Base-by-base conservation (phyloP, 1,140 invertebrate species). In the Monomorium pharaonis region DNA sequence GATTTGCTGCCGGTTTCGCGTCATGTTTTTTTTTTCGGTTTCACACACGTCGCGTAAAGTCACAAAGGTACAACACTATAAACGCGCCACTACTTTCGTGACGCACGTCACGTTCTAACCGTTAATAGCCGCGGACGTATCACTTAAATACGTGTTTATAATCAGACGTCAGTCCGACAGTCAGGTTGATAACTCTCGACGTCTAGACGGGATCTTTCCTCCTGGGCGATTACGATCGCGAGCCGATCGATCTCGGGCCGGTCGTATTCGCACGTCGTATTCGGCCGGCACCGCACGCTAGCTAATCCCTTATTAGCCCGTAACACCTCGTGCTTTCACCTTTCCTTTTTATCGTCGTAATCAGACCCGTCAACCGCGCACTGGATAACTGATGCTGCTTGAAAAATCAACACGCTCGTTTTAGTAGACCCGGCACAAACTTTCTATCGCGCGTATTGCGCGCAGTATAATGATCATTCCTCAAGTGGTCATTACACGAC, bases 1-100 rank as follows among this genome's bases (percentile, higher is more conserved):
- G 83, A 95, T 94, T 83, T 95, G 95, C 88, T 96, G 95, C 90
- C 95, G 95, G 92, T 96, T 96, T 91, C 95, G 95, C 89, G 96
- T 96, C 96, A 96, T 96, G 74, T 88, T 91, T 83, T 65, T 88
- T 91, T 83, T 65, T 62, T 27, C 76, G 67, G 63, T 37, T 56
- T 37, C 49, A 47, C 65, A 30, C 49, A 47, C 65, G 37, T 42
- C 5, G 49, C 27, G 44, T 12, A 44, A 84, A 44, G 62, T 77
- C 60, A 65, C 75, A 33, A 10, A 6, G 18, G 12, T 72, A 12
- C 60, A 33, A 12, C 60, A 33, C 67, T 27, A 30, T 3, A n/a
- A 30, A 4, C 51, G 56, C n/a, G 30, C 47, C 58, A 30, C 49
- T 69, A 30, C 49, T 69, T 80, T 49, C 16, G 6, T 58, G 42